A percentile compares a stretch with the other conserved stretches of the same genome.
These are phyloP conservation scores for Cephalopholis sonnerati DNA, from an alignment of 2,113 vertebrate genomes.

Conservation along the genomic window DNA sequence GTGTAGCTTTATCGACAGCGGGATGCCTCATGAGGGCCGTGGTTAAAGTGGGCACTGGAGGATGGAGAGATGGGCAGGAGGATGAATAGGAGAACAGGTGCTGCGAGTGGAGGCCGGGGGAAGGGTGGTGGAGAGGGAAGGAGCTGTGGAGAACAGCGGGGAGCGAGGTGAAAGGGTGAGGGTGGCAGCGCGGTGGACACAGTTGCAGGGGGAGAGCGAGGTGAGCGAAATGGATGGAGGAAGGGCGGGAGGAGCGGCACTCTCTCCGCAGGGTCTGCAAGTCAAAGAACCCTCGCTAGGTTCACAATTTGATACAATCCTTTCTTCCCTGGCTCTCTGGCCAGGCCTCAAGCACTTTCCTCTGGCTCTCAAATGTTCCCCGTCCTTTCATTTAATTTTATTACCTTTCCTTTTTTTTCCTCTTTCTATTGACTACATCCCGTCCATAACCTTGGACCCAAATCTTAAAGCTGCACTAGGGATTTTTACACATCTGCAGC, in stretches of 20 bases:
- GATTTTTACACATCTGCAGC: background rate
- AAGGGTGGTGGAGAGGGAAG: background rate
- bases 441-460: background rate
- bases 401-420: background rate
- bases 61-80: conserved; percentile 23
- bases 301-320: conserved; percentile 1
- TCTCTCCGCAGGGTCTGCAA: background rate
- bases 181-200: background rate
- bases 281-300: conserved; percentile 22
- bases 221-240: background rate
- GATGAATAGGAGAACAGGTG: conserved; percentile 56
- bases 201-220: background rate
- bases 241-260: background rate
- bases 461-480: background rate
- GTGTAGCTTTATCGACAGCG: conserved; percentile 29
- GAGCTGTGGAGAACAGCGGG: background rate
- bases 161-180: conserved; percentile 51
- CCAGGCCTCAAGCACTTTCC: background rate
- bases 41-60: conserved; percentile 21
- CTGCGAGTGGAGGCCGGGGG: conserved; percentile 1
- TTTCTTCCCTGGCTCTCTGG: conserved; percentile 18
- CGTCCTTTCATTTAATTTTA: background rate
- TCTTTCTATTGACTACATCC: background rate
- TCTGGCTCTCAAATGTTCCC: background rate
- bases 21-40: conserved; percentile 13